Evolutionary conservation across 2,888 invertebrate genomes (phyloP), one percentile per base, ranked within the genome.

Genomic region (Meganola albula): DNA sequence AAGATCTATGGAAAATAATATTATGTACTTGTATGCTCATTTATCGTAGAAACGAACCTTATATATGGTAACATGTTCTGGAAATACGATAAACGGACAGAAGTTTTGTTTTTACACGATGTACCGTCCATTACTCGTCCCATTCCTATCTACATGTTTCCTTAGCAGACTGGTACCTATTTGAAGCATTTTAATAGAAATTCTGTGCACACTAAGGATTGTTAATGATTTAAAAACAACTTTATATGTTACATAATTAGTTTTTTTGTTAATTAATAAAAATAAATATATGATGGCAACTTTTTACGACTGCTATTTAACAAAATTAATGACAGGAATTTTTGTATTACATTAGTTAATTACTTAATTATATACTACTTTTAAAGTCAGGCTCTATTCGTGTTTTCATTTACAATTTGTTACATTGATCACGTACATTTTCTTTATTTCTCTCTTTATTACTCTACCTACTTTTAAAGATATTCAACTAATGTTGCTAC

Each of bases 1-100:
- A 53, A 55, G 65, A 72, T 70, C 72, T 64, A 74, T 74, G 57
- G 53, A 58, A 64, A 63, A 63, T 68, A 64, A 58, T 56, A 52
- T 63, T 54, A 52, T 53, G 48, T 52, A 48, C 49, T 48, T 49
- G 43, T 44, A 40, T 46, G 34, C 34, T 23, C 25, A 35, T 34
- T 41, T 16, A 42, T 46, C 44, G 36, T 27, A 37, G 37, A 46
- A 54, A 31, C 33, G 25, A 28, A 11, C 10, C 25, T 29, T 12
- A 10, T 42, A 34, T 44, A 40, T 43, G 38, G 39, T 30, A 36
- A 40, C 36, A 31, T 37, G 44, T 12, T 38, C 54, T 44, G 37
- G 40, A 51, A 47, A 34, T 24, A 33, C 11, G 34, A 27, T 37
- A 7, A 1, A 33, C 11, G 5, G 31, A 12, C 48, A 16, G 6